phyloP scores from a whole-genome alignment of 2,888 invertebrate genomes.

The Eutolmus rufibarbis region DNA sequence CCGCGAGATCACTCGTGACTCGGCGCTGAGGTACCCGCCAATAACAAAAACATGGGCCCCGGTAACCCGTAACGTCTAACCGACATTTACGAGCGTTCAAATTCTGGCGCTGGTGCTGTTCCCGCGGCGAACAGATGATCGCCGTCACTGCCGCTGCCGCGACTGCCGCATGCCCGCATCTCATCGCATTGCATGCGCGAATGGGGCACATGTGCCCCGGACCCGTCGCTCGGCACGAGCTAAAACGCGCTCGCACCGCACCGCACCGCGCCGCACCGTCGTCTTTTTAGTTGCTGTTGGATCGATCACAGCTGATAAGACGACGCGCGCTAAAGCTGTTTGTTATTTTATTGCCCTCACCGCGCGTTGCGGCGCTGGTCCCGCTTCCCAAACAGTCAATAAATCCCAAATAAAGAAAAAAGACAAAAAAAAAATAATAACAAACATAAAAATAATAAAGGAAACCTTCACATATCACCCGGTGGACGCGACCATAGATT shows the following conservation, averaged over 20 bases:
- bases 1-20: conserved; percentile 34
- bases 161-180: background rate
- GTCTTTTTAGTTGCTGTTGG: background rate
- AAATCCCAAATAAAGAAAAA: background rate
- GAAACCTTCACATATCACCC: conserved; percentile 10
- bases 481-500: conserved; percentile 14
- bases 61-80: conserved; percentile 11
- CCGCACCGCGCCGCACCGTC: background rate
- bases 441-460: background rate
- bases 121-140: conserved; percentile 19
- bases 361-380: background rate
- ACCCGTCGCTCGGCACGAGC: conserved; percentile 24
- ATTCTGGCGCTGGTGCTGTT: background rate
- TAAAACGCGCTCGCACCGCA: background rate
- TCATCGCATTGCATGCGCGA: background rate
- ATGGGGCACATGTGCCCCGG: background rate
- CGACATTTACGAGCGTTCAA: conserved; percentile 18
- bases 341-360: conserved; percentile 34
- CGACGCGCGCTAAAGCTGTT: background rate
- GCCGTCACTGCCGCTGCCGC: background rate
- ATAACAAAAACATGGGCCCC: conserved; percentile 13
- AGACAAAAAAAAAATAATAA: background rate
- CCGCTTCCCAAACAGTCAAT: background rate
- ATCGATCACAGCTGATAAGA: conserved; percentile 37
- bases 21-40: background rate